These are phyloP conservation scores for Tetraneura akinire DNA, from an alignment of 1,140 invertebrate genomes.

Conservation along the genomic window DNA sequence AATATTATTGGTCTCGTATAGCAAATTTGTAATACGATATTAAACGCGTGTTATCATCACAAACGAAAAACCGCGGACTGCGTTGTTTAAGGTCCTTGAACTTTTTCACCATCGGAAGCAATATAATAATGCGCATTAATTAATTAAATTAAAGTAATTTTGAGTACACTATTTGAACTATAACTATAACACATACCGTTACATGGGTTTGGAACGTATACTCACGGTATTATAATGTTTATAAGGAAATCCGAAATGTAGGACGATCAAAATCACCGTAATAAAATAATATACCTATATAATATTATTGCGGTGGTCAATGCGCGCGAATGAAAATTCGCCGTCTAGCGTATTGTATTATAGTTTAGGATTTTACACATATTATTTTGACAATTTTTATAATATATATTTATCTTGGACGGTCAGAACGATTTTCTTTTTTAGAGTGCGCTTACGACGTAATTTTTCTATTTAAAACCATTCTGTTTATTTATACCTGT, in stretches of 20 bases:
- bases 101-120: constrained; percentile 1
- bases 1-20: too few relatives aligned
- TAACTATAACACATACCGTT: too few relatives aligned
- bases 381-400: constrained; percentile 19
- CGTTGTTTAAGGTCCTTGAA: constrained; percentile 6
- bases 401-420: not conserved
- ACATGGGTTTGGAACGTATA: not conserved
- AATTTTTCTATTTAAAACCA: too few relatives aligned
- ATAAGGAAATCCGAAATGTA: not conserved
- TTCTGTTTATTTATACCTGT: too few relatives aligned
- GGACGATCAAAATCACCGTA: constrained; percentile 14
- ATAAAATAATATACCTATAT: not conserved
- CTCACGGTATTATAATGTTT: not conserved
- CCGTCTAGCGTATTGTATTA: too few relatives aligned
- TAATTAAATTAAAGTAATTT: constrained; percentile 7
- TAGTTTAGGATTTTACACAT: not conserved
- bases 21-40: too few relatives aligned
- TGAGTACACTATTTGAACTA: not conserved
- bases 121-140: constrained; percentile 14
- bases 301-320: too few relatives aligned
- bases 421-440: too few relatives aligned
- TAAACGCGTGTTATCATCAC: not conserved
- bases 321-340: too few relatives aligned
- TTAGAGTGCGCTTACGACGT: too few relatives aligned
- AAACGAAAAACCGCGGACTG: not conserved